A percentile compares a stretch with the other conserved stretches of the same genome.
Conservation (phyloP, 1,140 invertebrate genomes). For the Bombus soroeensis region DNA sequence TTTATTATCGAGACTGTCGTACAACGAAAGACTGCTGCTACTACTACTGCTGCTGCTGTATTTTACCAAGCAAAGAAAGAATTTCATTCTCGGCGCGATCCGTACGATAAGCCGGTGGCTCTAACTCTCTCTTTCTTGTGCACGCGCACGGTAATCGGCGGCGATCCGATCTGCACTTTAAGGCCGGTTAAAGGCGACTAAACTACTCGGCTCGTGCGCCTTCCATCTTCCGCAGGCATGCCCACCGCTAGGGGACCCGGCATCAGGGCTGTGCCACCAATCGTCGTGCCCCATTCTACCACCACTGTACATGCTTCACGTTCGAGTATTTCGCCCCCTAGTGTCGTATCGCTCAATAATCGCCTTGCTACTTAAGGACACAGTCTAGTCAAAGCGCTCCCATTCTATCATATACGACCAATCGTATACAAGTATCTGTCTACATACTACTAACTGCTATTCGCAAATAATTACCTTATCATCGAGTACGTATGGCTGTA, state of each 20-base stretch:
- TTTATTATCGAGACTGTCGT: slow-evolving; percentile 22
- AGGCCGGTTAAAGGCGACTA: slow-evolving; percentile 62
- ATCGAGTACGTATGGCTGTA: not conserved
- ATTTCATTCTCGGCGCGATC: slow-evolving; percentile 69
- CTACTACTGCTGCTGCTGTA: slow-evolving; percentile 42
- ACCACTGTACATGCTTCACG: too few relatives aligned
- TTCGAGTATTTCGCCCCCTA: not conserved
- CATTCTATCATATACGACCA: not conserved
- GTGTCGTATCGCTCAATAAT: slow-evolving; percentile 37
- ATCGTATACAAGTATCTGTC: too few relatives aligned
- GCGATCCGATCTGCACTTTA: slow-evolving; percentile 50
- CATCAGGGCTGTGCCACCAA: slow-evolving; percentile 24
- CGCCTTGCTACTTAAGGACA: slow-evolving; percentile 13
- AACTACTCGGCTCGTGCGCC: slow-evolving; percentile 49
- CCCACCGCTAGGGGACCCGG: slow-evolving; percentile 51
- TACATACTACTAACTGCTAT: not conserved
- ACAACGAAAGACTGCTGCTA: slow-evolving; percentile 19
- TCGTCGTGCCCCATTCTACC: not conserved
- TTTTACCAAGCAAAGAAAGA: slow-evolving; percentile 49
- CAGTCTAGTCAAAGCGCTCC: not conserved
- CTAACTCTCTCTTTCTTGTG: slow-evolving; percentile 38
- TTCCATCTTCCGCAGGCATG: slow-evolving; percentile 53
- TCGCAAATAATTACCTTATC: slow-evolving; percentile 35
- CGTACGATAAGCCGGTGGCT: slow-evolving; percentile 55
- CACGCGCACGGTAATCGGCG: slow-evolving; percentile 52